Percentiles rank a stretch among this genome's conserved stretches.
Conservation (phyloP, 2,113 vertebrate genomes). For the Tupaia tana region DNA sequence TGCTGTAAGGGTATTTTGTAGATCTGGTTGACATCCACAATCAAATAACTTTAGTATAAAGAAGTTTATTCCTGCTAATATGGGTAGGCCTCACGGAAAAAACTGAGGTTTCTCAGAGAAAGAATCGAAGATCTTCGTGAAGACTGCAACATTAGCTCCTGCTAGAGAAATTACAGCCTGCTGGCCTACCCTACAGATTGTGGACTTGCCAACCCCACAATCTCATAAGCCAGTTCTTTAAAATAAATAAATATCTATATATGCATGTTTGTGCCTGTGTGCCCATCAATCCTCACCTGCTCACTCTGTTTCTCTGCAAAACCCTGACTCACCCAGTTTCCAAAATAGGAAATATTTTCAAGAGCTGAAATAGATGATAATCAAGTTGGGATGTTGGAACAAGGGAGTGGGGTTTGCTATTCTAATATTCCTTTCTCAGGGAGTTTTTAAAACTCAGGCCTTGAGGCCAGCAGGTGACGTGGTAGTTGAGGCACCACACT, state of each 20-base stretch:
- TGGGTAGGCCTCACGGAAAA: not conserved
- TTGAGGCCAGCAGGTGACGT: too few relatives aligned
- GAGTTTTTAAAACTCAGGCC: not conserved
- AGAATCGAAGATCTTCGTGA: not conserved
- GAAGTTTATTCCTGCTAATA: not conserved
- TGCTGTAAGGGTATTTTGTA: not conserved
- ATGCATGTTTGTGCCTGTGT: fast-evolving
- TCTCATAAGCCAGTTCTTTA: not conserved
- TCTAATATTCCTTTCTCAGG: not conserved
- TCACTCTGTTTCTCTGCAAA: not conserved
- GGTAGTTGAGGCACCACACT: too few relatives aligned
- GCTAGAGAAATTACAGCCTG: not conserved
- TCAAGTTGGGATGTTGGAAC: not conserved
- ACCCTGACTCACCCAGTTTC: not conserved
- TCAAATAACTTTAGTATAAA: not conserved
- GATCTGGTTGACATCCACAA: not conserved
- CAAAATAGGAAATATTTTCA: constrained; percentile 1
- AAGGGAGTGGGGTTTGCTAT: not conserved
- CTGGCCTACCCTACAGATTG: not conserved
- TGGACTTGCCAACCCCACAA: not conserved
- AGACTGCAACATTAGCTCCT: not conserved
- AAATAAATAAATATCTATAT: not conserved
- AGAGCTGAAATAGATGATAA: not conserved
- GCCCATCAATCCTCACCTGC: not conserved
- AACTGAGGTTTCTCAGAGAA: not conserved